These are phyloP conservation scores for Harpagoxenus sublaevis DNA, from an alignment of 2,888 invertebrate species.

Conservation along the genomic window DNA sequence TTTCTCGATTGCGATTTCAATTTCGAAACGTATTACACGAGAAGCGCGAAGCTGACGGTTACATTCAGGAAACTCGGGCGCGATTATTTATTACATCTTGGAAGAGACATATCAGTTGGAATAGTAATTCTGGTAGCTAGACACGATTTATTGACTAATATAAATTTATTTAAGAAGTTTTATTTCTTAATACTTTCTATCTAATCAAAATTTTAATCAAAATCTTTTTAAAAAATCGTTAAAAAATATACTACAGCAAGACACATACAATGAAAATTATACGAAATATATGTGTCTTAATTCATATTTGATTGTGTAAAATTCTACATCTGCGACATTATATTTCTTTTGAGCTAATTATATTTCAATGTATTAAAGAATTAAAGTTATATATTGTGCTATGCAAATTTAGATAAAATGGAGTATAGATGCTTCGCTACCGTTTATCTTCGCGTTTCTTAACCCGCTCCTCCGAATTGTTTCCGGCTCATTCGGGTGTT, in stretches of 20 bases:
- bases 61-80: neutral
- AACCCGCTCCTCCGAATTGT: constrained; percentile 25
- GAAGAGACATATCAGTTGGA: neutral
- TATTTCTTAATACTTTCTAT: neutral
- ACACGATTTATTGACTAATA: neutral
- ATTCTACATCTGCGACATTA: neutral
- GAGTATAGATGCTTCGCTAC: constrained; percentile 34
- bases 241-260: neutral
- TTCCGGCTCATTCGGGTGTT: constrained; percentile 39
- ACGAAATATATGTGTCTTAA: neutral
- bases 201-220: neutral
- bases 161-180: neutral
- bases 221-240: neutral
- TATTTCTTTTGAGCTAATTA: neutral
- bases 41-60: constrained; percentile 16
- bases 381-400: constrained; percentile 10
- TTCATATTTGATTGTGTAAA: neutral
- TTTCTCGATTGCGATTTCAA: constrained; percentile 51
- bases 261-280: neutral
- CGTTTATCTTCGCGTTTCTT: constrained; percentile 39
- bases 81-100: constrained; percentile 31
- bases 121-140: neutral
- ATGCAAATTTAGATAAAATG: constrained; percentile 1
- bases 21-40: constrained; percentile 45
- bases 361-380: constrained; percentile 8